phyloP scores from a whole-genome alignment of 2,888 invertebrate species.

The Timema cristinae region DNA sequence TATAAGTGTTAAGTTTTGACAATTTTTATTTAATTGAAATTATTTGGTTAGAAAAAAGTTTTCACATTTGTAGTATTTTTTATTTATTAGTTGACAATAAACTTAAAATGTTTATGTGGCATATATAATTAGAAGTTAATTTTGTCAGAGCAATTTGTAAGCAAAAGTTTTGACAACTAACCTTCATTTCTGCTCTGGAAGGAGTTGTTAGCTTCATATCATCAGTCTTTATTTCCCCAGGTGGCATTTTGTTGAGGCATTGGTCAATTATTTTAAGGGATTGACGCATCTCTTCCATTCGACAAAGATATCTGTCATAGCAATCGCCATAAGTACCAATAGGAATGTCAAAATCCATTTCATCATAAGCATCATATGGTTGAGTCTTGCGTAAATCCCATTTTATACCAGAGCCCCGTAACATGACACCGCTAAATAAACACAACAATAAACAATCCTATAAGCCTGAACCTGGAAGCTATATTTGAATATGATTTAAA shows the following conservation, averaged over 20 bases:
- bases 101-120: too few species aligned
- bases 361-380: conserved; percentile 95
- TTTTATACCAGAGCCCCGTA: conserved; percentile 96
- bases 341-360: conserved; percentile 94
- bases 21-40: too few species aligned
- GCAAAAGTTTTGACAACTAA: conserved; percentile 38
- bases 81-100: too few species aligned
- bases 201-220: conserved; percentile 94
- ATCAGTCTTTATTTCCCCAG: conserved; percentile 90
- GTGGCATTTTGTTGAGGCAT: conserved; percentile 96
- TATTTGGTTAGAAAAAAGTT: too few species aligned
- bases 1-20: too few species aligned
- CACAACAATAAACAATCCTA: not conserved
- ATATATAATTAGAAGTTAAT: too few species aligned
- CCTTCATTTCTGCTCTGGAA: conserved; percentile 93
- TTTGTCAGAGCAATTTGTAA: too few species aligned
- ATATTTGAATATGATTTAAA: not conserved
- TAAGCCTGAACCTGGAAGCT: not conserved
- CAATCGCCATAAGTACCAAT: conserved; percentile 95
- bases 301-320: conserved; percentile 91
- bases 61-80: too few species aligned
- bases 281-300: conserved; percentile 94
- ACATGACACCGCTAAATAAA: conserved; percentile 86
- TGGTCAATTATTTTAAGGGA: conserved; percentile 92
- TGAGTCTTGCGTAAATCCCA: conserved; percentile 96